Conservation (phyloP, 2,113 vertebrate species). For the Anarrhichthys ocellatus region DNA sequence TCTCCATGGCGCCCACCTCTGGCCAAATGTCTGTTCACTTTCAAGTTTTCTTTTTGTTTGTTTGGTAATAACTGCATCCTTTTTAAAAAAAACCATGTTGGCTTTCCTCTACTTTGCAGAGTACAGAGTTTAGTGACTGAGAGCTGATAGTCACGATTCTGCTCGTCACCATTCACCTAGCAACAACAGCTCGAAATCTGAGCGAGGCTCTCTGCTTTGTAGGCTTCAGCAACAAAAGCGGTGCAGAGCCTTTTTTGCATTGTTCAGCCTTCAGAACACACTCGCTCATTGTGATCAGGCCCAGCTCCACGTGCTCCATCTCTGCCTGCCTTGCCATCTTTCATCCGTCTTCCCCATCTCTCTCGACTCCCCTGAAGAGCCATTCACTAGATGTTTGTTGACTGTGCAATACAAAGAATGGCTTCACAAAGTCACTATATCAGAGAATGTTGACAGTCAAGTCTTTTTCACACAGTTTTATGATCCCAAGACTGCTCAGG, state of each 20-base stretch:
- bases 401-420: slow-evolving; percentile 29
- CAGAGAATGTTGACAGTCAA: slow-evolving; percentile 12
- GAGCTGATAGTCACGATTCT: background rate
- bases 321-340: slow-evolving; percentile 12
- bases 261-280: slow-evolving; percentile 19
- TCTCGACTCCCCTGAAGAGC: background rate
- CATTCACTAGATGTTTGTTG: slow-evolving; percentile 28
- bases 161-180: slow-evolving; percentile 2
- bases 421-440: slow-evolving; percentile 10
- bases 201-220: background rate
- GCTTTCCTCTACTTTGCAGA: background rate
- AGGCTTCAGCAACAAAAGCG: background rate
- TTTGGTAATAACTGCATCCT: background rate
- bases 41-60: background rate
- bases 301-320: background rate
- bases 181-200: background rate
- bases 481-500: background rate
- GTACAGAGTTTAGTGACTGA: background rate
- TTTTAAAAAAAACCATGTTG: background rate
- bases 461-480: background rate
- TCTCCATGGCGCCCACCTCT: background rate
- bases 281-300: background rate
- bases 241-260: background rate
- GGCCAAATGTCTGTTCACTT: background rate
- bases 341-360: background rate